Evolutionary conservation across 2,113 vertebrate species (phyloP), one percentile per base, ranked within the genome.

Genomic region (Passerina amoena): DNA sequence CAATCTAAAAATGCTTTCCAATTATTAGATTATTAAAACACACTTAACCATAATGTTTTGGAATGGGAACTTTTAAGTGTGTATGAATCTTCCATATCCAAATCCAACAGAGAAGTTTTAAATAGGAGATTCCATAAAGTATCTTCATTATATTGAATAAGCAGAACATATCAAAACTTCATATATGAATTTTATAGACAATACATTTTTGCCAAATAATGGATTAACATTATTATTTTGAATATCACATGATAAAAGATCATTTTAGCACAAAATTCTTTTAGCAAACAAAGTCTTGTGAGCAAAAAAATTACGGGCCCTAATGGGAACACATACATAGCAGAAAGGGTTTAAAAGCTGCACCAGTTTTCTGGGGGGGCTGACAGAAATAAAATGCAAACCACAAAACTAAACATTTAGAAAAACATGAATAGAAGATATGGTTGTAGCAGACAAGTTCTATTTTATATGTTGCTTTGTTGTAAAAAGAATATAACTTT

Each of bases 271-370:
- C 20, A 65, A 64, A 65, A 64, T 28, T 11, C 30, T 40, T 72
- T 57, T 17, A 50, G 30, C 42, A 75, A 91, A 82, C 11, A 60
- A 57, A 3, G n/a, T 73, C 31, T 88, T 48, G 15, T 1, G 1
- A 90, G 8, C 2, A 80, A 63, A 88, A 86, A 66, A 33, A 8
- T 23, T 24, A 24, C 82, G 23, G 24, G 14, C 2, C 16, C 28
- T 30, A 54, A 1, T 6, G 40, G 21, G 44, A 82, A 63, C 16
- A 75, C 0, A 0, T 5, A 38, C 14, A 35, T 2, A 57, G 40
- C 22, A 88, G 21, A 92, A 64, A 60, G 56, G 20, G 42, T 68
- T 66, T 54, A 47, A 84, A 81, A 87, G 44, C 12, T 81, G 11
- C 33, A 78, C 24, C 1, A 14, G 20, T 50, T 81, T 86, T 81